Evolutionary conservation across 2,113 vertebrate species (phyloP), one percentile per base, ranked within the genome.

Genomic region (Salvelinus fontinalis): DNA sequence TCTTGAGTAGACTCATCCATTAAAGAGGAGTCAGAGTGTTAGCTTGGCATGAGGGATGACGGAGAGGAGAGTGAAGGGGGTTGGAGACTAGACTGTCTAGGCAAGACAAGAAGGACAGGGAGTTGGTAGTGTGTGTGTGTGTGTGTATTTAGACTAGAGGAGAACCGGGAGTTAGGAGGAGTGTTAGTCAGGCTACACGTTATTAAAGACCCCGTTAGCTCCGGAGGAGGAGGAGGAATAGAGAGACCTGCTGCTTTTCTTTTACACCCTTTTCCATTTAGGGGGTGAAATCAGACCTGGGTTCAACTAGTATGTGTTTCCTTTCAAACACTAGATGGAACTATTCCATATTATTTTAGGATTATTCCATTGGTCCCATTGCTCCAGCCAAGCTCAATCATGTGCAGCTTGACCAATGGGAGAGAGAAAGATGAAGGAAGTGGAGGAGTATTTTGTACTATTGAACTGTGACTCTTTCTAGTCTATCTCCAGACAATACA

Each of bases 111-210:
- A 20, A 62, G 59, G 73, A 68, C 75, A 78, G 79, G 67, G 67
- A 83, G 70, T 16, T 13, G 16, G 14, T 11, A 54, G 51, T n/a
- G n/a, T n/a, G n/a, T 16, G 16, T 16, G 49, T 13, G 48, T 12
- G 49, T 14, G 14, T 13, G 49, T 16, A 16, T 54, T 18, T 54
- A 54, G 51, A 54, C 51, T 18, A 54, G 51, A 8, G n/a, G 20
- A 62, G 7, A 68, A 70, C 77, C 75, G 79, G 60, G 67, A 79
- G 70, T 57, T 57, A 2, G 59, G 18, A 62, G 59, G 59, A 22
- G 20, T 22, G 59, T 62, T n/a, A 22, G 18, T 8, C 59, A 22
- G 59, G n/a, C n/a, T 62, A 11, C 20, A 62, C 6, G 1, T 62
- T 62, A 62, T 62, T 62, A n/a, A 62, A 62, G 59, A 62, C 20